Conservation (phyloP, 2,113 vertebrate genomes). For the Carettochelys insculpta region DNA sequence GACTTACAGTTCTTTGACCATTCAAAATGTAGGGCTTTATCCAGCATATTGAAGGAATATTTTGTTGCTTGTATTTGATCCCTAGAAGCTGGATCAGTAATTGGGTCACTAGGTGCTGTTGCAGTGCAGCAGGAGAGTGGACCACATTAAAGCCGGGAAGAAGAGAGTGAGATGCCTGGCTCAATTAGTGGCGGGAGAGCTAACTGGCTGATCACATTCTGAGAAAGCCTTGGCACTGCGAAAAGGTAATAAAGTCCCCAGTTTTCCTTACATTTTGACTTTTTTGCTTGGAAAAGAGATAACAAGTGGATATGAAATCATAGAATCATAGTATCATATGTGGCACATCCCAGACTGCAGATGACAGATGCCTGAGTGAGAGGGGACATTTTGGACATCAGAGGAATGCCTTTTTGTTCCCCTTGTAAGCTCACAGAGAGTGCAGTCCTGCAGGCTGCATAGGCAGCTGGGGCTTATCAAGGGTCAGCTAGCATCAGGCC, state of each 20-base stretch:
- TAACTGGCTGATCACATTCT: background rate
- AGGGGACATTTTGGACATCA: no score
- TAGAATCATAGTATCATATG: no score
- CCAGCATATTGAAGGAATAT: background rate
- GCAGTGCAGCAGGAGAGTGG: background rate
- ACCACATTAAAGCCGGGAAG: background rate
- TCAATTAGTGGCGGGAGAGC: background rate
- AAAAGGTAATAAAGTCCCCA: background rate
- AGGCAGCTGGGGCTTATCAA: no score
- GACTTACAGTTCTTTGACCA: background rate
- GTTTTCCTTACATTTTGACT: background rate
- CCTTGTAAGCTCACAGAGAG: no score
- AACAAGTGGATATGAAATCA: no score
- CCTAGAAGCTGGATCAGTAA: background rate
- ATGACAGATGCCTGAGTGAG: no score
- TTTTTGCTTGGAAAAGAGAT: no score
- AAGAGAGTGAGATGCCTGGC: background rate
- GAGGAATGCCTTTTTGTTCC: no score
- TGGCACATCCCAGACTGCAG: no score
- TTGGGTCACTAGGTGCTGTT: background rate
- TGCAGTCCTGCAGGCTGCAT: no score
- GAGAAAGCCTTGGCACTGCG: background rate
- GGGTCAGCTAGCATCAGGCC: no score
- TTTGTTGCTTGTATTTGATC: conserved; percentile 8
- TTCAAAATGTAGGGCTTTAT: conserved; percentile 20